Evolutionary conservation across 2,888 invertebrate species (phyloP).

Genomic region (Oscheius sp.): DNA sequence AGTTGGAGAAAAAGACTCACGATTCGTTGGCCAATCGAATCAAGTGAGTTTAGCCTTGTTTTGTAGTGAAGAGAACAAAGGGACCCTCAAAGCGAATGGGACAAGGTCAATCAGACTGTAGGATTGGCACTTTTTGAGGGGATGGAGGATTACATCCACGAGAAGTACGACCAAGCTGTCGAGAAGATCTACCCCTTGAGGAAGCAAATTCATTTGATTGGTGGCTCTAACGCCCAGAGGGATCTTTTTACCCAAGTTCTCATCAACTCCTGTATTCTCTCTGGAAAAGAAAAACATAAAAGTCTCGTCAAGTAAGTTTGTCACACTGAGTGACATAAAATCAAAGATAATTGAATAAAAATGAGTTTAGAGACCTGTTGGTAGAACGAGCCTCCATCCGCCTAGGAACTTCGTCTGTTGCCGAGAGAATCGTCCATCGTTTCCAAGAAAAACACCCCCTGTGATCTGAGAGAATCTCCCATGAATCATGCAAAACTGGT

Average conservation of each 20-base stretch:
- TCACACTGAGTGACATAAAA: neutral
- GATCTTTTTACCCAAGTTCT: slow-evolving; percentile 65
- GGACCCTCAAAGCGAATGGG: slow-evolving; percentile 40
- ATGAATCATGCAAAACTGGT: neutral
- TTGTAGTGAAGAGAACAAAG: slow-evolving; percentile 1
- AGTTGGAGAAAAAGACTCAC: slow-evolving; percentile 36
- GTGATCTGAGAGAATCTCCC: no score
- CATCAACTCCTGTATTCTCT: slow-evolving; percentile 51
- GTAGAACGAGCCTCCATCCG: neutral
- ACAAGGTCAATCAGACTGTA: slow-evolving; percentile 41
- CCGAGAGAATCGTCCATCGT: neutral
- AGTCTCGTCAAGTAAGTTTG: slow-evolving; percentile 38
- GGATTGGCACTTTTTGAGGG: slow-evolving; percentile 59
- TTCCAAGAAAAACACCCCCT: neutral
- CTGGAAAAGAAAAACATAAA: slow-evolving; percentile 44
- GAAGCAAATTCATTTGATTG: slow-evolving; percentile 53
- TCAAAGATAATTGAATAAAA: neutral
- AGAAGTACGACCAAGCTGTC: slow-evolving; percentile 54
- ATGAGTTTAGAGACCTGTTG: neutral
- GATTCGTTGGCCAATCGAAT: slow-evolving; percentile 35
- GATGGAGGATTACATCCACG: slow-evolving; percentile 49
- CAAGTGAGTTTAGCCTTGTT: neutral
- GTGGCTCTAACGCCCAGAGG: slow-evolving; percentile 66
- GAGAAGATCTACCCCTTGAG: slow-evolving; percentile 59
- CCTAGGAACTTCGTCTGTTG: neutral